Evolutionary conservation across 2,888 invertebrate species (phyloP).

Genomic region (Tachystola acroxantha): DNA sequence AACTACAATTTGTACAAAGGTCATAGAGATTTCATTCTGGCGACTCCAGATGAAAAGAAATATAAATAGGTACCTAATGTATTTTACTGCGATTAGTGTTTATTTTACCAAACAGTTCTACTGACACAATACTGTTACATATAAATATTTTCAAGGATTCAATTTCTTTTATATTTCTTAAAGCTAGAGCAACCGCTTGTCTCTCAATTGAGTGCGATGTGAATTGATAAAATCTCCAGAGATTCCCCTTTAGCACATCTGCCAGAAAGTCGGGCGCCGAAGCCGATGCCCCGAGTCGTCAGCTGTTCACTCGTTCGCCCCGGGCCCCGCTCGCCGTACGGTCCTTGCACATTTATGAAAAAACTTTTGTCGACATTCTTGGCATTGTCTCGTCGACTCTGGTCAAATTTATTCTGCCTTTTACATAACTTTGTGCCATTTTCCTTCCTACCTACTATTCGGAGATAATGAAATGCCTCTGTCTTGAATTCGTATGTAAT

Average conservation of each 20-base stretch:
- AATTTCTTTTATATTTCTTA: too few species aligned
- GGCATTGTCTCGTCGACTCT: slow-evolving; percentile 51
- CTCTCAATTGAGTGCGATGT: too few species aligned
- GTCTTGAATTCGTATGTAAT: slow-evolving; percentile 1
- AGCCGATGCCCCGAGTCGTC: slow-evolving; percentile 58
- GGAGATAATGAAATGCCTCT: slow-evolving; percentile 10
- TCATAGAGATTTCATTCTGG: too few species aligned
- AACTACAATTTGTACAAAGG: too few species aligned
- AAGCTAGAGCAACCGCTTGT: too few species aligned
- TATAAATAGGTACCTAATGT: too few species aligned
- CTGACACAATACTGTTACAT: too few species aligned
- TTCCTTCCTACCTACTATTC: slow-evolving; percentile 4
- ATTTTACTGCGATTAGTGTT: too few species aligned
- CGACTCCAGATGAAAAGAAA: too few species aligned
- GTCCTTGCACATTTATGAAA: slow-evolving; percentile 72
- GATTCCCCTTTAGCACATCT: slow-evolving; percentile 70
- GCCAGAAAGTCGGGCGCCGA: slow-evolving; percentile 56
- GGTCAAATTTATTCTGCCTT: slow-evolving; percentile 38
- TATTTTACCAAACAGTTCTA: too few species aligned
- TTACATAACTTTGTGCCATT: slow-evolving; percentile 20
- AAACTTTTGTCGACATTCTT: slow-evolving; percentile 66
- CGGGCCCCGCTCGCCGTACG: slow-evolving; percentile 24
- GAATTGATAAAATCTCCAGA: slow-evolving; percentile 57
- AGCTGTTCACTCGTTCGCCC: slow-evolving; percentile 66
- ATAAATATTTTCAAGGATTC: too few species aligned